phyloP scores from a whole-genome alignment of 2,888 invertebrate species.

The Helleia helle region DNA sequence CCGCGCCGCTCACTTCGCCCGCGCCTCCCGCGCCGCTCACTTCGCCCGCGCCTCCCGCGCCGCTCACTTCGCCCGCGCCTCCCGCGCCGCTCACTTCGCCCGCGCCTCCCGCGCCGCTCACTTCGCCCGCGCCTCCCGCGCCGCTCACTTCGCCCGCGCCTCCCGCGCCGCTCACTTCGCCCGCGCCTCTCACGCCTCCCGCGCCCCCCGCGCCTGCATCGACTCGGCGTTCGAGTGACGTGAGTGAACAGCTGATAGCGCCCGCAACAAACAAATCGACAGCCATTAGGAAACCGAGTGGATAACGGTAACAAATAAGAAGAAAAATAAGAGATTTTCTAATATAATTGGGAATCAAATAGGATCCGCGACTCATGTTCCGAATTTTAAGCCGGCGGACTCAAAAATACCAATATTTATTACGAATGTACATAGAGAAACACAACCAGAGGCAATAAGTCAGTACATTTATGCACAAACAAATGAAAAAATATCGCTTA shows the following conservation, averaged over 20 bases:
- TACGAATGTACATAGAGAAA: conserved; percentile 21
- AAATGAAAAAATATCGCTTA: conserved; percentile 13
- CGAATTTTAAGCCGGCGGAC: conserved; percentile 19
- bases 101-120: too few species aligned
- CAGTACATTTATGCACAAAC: conserved; percentile 20
- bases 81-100: too few species aligned
- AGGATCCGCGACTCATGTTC: too few species aligned
- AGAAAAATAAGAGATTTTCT: conserved; percentile 3
- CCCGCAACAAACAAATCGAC: background rate
- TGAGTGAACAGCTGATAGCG: background rate
- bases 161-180: too few species aligned
- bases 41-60: too few species aligned
- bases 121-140: too few species aligned
- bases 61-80: too few species aligned
- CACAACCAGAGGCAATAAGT: conserved; percentile 17
- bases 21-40: too few species aligned
- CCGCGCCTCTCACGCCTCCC: too few species aligned
- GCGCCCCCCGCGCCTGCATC: background rate
- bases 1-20: too few species aligned
- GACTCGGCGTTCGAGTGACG: background rate
- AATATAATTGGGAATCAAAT: too few species aligned
- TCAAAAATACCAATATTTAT: conserved; percentile 21
- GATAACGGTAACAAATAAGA: conserved; percentile 6
- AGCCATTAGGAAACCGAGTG: background rate
- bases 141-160: too few species aligned